Evolutionary conservation across 2,888 invertebrate species (phyloP).

Genomic region (Cactoblastis cactorum): DNA sequence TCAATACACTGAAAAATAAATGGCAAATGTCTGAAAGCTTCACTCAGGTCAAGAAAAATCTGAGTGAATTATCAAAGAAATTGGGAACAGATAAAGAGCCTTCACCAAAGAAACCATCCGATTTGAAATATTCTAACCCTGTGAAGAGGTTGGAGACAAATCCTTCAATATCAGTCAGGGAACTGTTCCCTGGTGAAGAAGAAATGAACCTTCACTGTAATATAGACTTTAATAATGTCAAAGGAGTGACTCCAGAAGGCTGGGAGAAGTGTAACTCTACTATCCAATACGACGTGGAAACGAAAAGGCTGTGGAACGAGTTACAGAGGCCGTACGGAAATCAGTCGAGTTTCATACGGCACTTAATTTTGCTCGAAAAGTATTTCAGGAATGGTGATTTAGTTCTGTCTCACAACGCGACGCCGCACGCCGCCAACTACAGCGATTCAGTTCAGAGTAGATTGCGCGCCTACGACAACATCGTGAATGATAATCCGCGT

Average conservation of each 20-base stretch:
- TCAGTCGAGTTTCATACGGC: slow-evolving; percentile 90
- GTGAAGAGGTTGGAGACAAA: slow-evolving; percentile 85
- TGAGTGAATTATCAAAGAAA: slow-evolving; percentile 70
- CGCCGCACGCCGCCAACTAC: slow-evolving; percentile 86
- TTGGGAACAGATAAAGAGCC: slow-evolving; percentile 55
- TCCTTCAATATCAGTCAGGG: slow-evolving; percentile 90
- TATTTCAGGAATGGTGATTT: slow-evolving; percentile 90
- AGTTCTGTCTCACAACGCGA: slow-evolving; percentile 85
- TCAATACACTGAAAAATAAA: slow-evolving; percentile 72
- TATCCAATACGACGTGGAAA: slow-evolving; percentile 90
- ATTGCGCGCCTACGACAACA: slow-evolving; percentile 86
- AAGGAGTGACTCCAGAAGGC: slow-evolving; percentile 88
- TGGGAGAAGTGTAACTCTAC: slow-evolving; percentile 90
- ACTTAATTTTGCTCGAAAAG: slow-evolving; percentile 89
- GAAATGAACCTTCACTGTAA: slow-evolving; percentile 88
- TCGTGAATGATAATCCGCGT: slow-evolving; percentile 50
- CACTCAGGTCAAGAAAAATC: slow-evolving; percentile 70
- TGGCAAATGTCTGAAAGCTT: slow-evolving; percentile 76
- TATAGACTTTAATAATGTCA: slow-evolving; percentile 85
- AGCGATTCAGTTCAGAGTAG: slow-evolving; percentile 89
- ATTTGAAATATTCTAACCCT: slow-evolving; percentile 76
- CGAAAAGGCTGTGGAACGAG: slow-evolving; percentile 88
- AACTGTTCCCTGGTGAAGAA: slow-evolving; percentile 90
- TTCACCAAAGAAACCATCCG: slow-evolving; percentile 60
- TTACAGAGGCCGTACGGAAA: slow-evolving; percentile 92